Evolutionary conservation across 2,113 vertebrate species (phyloP).

Genomic region (Ophiodon elongatus): DNA sequence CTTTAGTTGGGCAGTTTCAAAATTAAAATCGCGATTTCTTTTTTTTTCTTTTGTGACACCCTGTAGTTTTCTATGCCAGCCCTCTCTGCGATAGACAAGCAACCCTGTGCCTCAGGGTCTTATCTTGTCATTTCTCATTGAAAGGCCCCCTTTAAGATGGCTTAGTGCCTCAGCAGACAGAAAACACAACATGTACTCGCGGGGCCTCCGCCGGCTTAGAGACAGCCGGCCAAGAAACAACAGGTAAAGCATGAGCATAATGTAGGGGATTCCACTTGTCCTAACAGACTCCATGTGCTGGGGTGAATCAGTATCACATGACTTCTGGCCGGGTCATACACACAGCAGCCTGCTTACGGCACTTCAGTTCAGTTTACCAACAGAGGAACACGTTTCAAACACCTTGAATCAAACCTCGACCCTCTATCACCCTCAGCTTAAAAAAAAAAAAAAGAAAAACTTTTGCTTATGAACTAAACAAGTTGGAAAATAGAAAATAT

Average conservation of each 20-base stretch:
- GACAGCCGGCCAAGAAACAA: constrained; percentile 70
- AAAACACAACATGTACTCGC: constrained; percentile 64
- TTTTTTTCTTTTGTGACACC: background rate
- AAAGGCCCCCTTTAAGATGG: constrained; percentile 55
- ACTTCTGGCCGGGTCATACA: constrained; percentile 24
- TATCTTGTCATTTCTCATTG: constrained; percentile 83
- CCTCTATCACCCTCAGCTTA: background rate
- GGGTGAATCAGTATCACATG: constrained; percentile 56
- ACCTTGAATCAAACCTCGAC: background rate
- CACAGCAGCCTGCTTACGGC: background rate
- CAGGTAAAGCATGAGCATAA: constrained; percentile 68
- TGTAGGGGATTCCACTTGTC: constrained; percentile 76
- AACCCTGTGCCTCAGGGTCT: constrained; percentile 63
- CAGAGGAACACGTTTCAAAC: background rate
- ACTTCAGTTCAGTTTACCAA: background rate
- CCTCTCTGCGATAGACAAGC: constrained; percentile 42
- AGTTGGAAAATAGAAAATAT: background rate
- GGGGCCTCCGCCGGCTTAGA: constrained; percentile 67
- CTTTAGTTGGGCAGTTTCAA: constrained; percentile 8
- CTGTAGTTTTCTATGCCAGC: constrained; percentile 7
- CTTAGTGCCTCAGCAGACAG: constrained; percentile 60
- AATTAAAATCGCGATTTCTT: constrained; percentile 5
- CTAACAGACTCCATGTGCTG: constrained; percentile 58
- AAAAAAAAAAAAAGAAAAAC: background rate
- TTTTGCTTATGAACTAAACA: background rate